These are phyloP conservation scores for Andrena praecox DNA, from an alignment of 2,888 invertebrate species.

Conservation along the genomic window DNA sequence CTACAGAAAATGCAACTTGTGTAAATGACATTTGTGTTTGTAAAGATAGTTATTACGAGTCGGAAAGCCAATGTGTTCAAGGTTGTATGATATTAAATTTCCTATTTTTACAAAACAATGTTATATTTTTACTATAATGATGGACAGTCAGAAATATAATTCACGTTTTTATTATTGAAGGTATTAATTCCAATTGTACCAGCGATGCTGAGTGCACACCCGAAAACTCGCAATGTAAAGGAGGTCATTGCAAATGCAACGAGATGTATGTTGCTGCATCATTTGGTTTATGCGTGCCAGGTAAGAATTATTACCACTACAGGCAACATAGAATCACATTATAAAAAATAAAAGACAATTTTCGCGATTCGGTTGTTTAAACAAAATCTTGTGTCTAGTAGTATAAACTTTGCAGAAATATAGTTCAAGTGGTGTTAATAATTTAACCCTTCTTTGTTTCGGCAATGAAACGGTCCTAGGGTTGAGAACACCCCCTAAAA, in stretches of 20 bases:
- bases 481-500: no score
- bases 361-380: not conserved
- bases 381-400: no score
- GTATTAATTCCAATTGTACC: conserved; percentile 66
- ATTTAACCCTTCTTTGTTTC: no score
- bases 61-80: conserved; percentile 57
- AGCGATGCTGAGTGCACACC: conserved; percentile 50
- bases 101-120: not conserved
- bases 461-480: no score
- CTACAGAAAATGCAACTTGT: conserved; percentile 54
- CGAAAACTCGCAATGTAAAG: conserved; percentile 62
- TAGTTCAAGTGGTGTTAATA: no score
- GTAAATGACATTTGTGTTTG: conserved; percentile 61
- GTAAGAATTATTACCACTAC: conserved; percentile 54
- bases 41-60: conserved; percentile 53
- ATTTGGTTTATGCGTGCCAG: conserved; percentile 57
- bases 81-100: conserved; percentile 51
- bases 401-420: no score
- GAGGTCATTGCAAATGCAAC: conserved; percentile 62
- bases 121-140: not conserved
- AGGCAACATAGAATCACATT: not conserved
- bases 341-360: not conserved
- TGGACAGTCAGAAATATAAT: not conserved
- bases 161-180: conserved; percentile 50
- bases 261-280: conserved; percentile 48